Evolutionary conservation across 1,140 invertebrate genomes (phyloP).

Genomic region (Drosophila nigrodunni): DNA sequence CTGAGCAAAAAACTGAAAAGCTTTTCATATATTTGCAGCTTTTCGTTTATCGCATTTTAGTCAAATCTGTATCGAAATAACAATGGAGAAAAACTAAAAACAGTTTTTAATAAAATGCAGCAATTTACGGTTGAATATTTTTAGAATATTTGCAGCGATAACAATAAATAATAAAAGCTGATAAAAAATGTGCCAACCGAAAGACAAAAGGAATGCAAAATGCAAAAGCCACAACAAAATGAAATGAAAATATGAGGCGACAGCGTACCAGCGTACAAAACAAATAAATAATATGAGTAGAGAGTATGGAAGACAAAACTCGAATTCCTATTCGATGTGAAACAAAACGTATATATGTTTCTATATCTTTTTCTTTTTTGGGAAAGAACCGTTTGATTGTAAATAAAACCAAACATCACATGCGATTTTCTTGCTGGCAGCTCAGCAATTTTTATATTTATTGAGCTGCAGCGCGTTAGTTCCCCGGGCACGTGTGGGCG

Average conservation of each 20-base stretch:
- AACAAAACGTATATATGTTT: slow-evolving; percentile 9
- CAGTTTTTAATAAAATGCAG: slow-evolving; percentile 62
- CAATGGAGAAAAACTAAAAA: slow-evolving; percentile 17
- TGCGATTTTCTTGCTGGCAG: slow-evolving; percentile 30
- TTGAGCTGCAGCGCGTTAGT: slow-evolving; percentile 33
- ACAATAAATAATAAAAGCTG: slow-evolving; percentile 42
- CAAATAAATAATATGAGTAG: slow-evolving; percentile 33
- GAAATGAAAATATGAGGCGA: slow-evolving; percentile 22
- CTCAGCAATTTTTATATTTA: slow-evolving; percentile 39
- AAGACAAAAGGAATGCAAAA: neutral
- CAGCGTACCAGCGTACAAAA: slow-evolving; percentile 1
- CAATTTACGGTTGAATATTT: slow-evolving; percentile 56
- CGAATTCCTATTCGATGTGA: slow-evolving; percentile 12
- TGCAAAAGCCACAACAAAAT: slow-evolving; percentile 2
- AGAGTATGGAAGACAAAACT: neutral
- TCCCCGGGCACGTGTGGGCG: slow-evolving; percentile 11
- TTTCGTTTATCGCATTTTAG: slow-evolving; percentile 1
- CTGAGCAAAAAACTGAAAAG: neutral
- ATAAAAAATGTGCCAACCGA: slow-evolving; percentile 12
- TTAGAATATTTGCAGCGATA: slow-evolving; percentile 42
- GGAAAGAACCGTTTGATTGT: slow-evolving; percentile 13
- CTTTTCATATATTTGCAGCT: neutral
- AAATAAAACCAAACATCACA: slow-evolving; percentile 47
- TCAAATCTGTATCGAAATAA: slow-evolving; percentile 5
- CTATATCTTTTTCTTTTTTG: too few species aligned